A percentile compares a stretch with the other conserved stretches of the same genome.
Evolutionary conservation across 2,797 vertebrate genomes (phyloP).

Genomic region (Lepus oiostolus): DNA sequence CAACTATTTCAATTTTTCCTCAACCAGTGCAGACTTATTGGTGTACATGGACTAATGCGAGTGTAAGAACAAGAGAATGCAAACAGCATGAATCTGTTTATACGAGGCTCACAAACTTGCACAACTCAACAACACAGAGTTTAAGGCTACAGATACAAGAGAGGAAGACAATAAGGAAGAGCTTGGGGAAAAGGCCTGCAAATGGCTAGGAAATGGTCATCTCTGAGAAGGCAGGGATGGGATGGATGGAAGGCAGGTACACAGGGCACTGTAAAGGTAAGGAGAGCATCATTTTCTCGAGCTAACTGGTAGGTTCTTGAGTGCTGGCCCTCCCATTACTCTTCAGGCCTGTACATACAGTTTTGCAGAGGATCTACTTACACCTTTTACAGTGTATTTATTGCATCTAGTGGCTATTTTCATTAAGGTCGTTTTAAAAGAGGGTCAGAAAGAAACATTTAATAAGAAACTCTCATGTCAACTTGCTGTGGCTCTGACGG

Average conservation of each 20-base stretch:
- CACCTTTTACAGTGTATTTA: neutral
- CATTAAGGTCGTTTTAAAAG: slow-evolving; percentile 55
- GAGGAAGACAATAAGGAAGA: slow-evolving; percentile 1
- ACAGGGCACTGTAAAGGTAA: neutral
- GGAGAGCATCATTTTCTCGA: neutral
- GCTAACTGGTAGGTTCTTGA: neutral
- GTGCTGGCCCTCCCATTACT: neutral
- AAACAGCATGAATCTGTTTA: neutral
- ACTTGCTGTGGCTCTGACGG: neutral
- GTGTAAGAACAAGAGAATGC: neutral
- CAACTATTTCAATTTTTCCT: neutral
- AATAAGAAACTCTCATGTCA: neutral
- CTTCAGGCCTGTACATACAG: neutral
- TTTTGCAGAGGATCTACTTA: neutral
- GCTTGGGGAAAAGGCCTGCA: neutral
- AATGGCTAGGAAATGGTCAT: neutral
- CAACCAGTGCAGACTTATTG: neutral
- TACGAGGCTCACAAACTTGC: neutral
- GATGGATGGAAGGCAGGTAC: too few species aligned
- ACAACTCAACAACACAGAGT: neutral
- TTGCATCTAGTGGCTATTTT: neutral
- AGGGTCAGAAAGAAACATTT: slow-evolving; percentile 12
- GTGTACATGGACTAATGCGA: neutral
- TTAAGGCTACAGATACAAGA: neutral
- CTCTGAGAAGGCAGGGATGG: neutral